Evolutionary conservation across 23 tunicate species (phyloP).

Genomic region (Trididemnum nubilum): DNA sequence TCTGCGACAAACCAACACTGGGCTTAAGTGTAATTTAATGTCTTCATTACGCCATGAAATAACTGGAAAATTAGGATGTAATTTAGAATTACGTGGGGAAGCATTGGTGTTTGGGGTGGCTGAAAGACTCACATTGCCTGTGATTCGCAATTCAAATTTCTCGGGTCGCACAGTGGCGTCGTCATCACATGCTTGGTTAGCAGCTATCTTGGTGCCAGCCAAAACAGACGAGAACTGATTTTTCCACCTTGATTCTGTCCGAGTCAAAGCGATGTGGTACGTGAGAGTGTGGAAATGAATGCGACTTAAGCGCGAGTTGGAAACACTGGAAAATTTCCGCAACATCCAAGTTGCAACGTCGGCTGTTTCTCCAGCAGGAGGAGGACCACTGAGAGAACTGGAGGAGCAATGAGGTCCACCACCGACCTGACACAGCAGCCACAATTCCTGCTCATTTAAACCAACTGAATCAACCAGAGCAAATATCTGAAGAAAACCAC

Average conservation of each 20-base stretch:
- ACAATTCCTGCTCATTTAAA: slow-evolving; percentile 88
- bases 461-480: slow-evolving; percentile 76
- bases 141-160: slow-evolving; percentile 62
- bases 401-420: slow-evolving; percentile 62
- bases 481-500: slow-evolving; percentile 44
- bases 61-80: slow-evolving; percentile 49
- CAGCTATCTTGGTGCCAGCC: slow-evolving; percentile 76
- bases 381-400: slow-evolving; percentile 43
- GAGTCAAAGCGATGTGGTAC: slow-evolving; percentile 52
- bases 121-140: slow-evolving; percentile 38
- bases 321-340: slow-evolving; percentile 5
- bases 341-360: slow-evolving; percentile 69
- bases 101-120: slow-evolving; percentile 5
- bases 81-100: neutral
- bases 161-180: slow-evolving; percentile 40
- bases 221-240: slow-evolving; percentile 59
- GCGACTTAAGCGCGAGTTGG: slow-evolving; percentile 46
- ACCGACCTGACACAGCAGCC: slow-evolving; percentile 65
- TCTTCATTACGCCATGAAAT: slow-evolving; percentile 42
- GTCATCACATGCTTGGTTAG: slow-evolving; percentile 88
- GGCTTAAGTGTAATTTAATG: slow-evolving; percentile 43
- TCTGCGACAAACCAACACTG: slow-evolving; percentile 70
- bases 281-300: slow-evolving; percentile 88
- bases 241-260: slow-evolving; percentile 47
- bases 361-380: slow-evolving; percentile 41